phyloP scores from a whole-genome alignment of 2,888 invertebrate genomes.

The Lasioglossum marginatum region DNA sequence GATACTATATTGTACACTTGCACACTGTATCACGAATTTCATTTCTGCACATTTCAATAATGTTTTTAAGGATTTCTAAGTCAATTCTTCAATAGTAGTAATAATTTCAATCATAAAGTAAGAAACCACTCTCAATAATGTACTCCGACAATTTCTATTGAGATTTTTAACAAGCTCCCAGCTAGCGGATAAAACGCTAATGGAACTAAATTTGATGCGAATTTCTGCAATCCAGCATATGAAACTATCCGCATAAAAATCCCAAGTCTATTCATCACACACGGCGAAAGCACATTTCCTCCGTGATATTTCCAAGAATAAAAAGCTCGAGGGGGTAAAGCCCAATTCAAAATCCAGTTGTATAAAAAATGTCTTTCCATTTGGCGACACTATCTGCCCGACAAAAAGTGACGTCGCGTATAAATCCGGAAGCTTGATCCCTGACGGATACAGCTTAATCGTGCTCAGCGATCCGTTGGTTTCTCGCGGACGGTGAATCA shows the following conservation, averaged over 20 bases:
- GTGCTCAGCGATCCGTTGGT: conserved; percentile 33
- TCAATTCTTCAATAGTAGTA: not conserved
- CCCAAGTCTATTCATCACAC: not conserved
- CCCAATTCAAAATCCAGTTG: not conserved
- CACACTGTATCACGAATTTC: too few species aligned
- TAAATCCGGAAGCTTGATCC: conserved; percentile 24
- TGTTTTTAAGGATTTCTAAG: not conserved
- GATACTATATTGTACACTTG: too few species aligned
- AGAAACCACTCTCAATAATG: not conserved
- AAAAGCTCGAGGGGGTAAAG: not conserved
- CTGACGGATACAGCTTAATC: conserved; percentile 56
- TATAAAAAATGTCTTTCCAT: conserved; percentile 3
- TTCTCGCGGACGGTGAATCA: conserved; percentile 60
- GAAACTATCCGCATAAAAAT: not conserved
- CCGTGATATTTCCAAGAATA: not conserved
- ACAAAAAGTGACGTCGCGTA: not conserved
- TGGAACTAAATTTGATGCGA: too few species aligned
- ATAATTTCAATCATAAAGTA: not conserved
- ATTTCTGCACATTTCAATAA: not conserved
- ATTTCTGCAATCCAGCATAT: not conserved
- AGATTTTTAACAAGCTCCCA: not conserved
- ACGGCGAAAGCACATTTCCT: not conserved
- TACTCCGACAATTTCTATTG: not conserved
- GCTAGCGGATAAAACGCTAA: not conserved
- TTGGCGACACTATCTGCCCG: not conserved